phyloP scores from a whole-genome alignment of 2,888 invertebrate genomes.

The Ophion ellenae region DNA sequence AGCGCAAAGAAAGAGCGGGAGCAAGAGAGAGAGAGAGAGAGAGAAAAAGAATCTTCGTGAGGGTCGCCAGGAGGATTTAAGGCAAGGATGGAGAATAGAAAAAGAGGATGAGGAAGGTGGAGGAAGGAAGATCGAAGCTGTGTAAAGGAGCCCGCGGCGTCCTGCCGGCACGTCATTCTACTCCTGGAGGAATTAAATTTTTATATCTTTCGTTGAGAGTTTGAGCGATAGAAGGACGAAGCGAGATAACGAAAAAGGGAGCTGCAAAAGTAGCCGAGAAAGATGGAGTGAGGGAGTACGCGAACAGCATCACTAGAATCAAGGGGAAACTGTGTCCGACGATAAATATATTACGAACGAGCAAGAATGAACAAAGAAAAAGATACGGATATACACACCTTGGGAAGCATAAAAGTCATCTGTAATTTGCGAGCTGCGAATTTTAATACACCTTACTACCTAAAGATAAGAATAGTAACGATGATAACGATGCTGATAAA shows the following conservation, averaged over 20 bases:
- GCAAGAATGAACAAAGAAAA: slow-evolving; percentile 26
- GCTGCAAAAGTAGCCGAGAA: slow-evolving; percentile 3
- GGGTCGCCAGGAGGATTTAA: slow-evolving; percentile 74
- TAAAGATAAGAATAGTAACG: slow-evolving; percentile 4
- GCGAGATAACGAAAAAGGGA: slow-evolving; percentile 48
- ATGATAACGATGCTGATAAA: not conserved
- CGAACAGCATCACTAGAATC: slow-evolving; percentile 54
- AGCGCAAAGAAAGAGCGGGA: slow-evolving; percentile 50
- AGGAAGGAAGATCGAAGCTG: slow-evolving; percentile 47
- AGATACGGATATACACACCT: slow-evolving; percentile 6
- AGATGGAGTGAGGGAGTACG: not conserved
- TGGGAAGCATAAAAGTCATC: slow-evolving; percentile 18
- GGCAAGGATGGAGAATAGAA: slow-evolving; percentile 71
- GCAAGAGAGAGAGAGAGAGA: slow-evolving; percentile 28
- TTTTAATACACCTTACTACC: not conserved
- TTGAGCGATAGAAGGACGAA: slow-evolving; percentile 78
- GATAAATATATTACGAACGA: slow-evolving; percentile 25
- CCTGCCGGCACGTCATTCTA: slow-evolving; percentile 76
- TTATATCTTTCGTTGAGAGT: slow-evolving; percentile 83
- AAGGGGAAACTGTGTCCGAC: slow-evolving; percentile 28
- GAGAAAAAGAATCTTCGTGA: slow-evolving; percentile 60
- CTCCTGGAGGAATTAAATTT: slow-evolving; percentile 82
- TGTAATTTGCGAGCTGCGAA: slow-evolving; percentile 12
- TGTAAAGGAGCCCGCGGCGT: slow-evolving; percentile 63
- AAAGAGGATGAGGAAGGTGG: slow-evolving; percentile 55